Evolutionary conservation across 2,113 vertebrate genomes (phyloP).

Genomic region (Dinomys branickii): DNA sequence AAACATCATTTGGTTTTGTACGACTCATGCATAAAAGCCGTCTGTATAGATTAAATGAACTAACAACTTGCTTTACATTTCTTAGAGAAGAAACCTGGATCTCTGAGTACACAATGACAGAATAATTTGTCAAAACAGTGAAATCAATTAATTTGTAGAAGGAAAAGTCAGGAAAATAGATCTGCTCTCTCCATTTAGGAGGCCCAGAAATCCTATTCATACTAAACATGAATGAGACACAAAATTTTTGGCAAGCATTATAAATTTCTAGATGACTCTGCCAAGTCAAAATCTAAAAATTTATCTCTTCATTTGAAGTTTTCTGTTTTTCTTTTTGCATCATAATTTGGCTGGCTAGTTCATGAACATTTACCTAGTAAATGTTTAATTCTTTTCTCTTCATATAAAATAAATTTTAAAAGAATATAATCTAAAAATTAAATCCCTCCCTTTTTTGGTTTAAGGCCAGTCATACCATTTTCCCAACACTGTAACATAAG

Average conservation of each 20-base stretch:
- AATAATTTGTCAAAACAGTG: not conserved
- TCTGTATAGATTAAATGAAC: constrained; percentile 5
- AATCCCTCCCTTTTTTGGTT: not conserved
- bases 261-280: not conserved
- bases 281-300: not conserved
- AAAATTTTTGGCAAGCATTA: not conserved
- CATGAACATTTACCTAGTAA: not conserved
- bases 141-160: constrained; percentile 6
- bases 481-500: not conserved
- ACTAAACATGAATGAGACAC: not conserved
- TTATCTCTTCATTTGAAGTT: not conserved
- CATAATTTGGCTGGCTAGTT: not conserved
- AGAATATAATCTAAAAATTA: not conserved
- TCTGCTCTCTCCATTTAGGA: not conserved
- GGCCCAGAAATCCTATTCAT: not conserved
- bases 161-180: not conserved
- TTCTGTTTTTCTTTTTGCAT: not conserved
- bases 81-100: not conserved
- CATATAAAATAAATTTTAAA: constrained; percentile 3
- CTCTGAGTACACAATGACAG: not conserved
- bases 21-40: not conserved
- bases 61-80: not conserved
- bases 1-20: not conserved
- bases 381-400: not conserved
- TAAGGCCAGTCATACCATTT: not conserved